These are phyloP conservation scores for Phthorimaea operculella DNA, from an alignment of 1,140 invertebrate species.

Conservation along the genomic window DNA sequence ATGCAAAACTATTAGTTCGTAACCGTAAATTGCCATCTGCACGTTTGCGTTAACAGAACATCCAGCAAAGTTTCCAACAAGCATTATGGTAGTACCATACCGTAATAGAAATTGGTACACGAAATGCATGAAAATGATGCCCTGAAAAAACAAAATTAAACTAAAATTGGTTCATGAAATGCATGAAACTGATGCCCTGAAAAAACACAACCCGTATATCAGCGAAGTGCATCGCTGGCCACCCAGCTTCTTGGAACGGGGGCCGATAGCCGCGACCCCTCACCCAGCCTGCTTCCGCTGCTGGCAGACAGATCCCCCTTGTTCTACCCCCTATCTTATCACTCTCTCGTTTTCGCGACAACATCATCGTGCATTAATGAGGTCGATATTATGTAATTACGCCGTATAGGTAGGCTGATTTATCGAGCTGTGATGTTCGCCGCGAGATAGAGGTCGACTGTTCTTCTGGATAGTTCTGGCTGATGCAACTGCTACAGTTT, in stretches of 20 bases:
- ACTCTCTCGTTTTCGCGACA: constrained; percentile 49
- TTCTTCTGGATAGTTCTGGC: no score
- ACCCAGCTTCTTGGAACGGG: constrained; percentile 15
- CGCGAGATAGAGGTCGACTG: background rate
- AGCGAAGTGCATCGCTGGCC: background rate
- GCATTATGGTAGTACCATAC: no score
- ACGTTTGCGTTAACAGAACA: no score
- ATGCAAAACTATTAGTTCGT: no score
- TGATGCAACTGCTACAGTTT: no score
- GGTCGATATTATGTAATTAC: constrained; percentile 46
- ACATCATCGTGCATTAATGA: constrained; percentile 33
- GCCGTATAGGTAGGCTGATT: constrained; percentile 1
- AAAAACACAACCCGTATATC: background rate
- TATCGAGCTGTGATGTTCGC: constrained; percentile 1
- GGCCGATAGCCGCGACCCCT: background rate
- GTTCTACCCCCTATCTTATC: constrained; percentile 53
- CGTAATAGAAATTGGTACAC: no score
- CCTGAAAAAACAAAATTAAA: no score
- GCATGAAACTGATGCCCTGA: no score
- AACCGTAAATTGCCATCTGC: no score
- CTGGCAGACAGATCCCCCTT: constrained; percentile 44
- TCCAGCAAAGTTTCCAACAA: no score
- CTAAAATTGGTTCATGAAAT: no score
- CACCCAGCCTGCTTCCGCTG: constrained; percentile 29
- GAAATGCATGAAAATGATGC: no score